Conservation (phyloP, 35 echinoderm and acorn worm genomes). For the Ophiothrix spiculata region DNA sequence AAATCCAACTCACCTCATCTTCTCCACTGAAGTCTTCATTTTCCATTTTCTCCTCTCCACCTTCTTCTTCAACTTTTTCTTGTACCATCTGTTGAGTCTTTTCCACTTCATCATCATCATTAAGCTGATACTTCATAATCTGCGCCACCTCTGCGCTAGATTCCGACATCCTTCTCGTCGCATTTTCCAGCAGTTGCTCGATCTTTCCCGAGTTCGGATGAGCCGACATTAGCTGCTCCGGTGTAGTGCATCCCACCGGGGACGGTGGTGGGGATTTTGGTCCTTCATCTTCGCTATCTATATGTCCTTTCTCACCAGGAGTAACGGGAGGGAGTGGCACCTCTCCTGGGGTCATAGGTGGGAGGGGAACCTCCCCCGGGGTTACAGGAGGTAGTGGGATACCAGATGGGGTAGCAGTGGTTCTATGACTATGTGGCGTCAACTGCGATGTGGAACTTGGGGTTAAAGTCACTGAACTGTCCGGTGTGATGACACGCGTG, state of each 20-base stretch:
- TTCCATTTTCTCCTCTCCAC: conserved; percentile 19
- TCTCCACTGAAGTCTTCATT: conserved; percentile 3
- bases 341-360: conserved; percentile 13
- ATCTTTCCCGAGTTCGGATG: conserved; percentile 46
- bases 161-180: conserved; percentile 86
- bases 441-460: conserved; percentile 32
- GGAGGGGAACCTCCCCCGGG: conserved; percentile 48
- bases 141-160: conserved; percentile 90
- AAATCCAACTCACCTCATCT: not conserved
- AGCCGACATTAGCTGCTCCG: conserved; percentile 15
- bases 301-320: not conserved
- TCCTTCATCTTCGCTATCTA: conserved; percentile 35
- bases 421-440: conserved; percentile 1
- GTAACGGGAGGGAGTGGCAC: not conserved
- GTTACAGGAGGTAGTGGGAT: conserved; percentile 17
- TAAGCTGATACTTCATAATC: conserved; percentile 53
- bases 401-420: conserved; percentile 3
- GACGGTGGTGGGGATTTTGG: conserved; percentile 64
- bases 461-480: conserved; percentile 79
- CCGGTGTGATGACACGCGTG: conserved; percentile 38
- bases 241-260: conserved; percentile 31
- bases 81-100: not conserved
- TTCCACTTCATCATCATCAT: conserved; percentile 9
- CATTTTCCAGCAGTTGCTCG: conserved; percentile 60
- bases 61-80: not conserved